Evolutionary conservation across 2,113 vertebrate genomes (phyloP).

Genomic region (Carettochelys insculpta): DNA sequence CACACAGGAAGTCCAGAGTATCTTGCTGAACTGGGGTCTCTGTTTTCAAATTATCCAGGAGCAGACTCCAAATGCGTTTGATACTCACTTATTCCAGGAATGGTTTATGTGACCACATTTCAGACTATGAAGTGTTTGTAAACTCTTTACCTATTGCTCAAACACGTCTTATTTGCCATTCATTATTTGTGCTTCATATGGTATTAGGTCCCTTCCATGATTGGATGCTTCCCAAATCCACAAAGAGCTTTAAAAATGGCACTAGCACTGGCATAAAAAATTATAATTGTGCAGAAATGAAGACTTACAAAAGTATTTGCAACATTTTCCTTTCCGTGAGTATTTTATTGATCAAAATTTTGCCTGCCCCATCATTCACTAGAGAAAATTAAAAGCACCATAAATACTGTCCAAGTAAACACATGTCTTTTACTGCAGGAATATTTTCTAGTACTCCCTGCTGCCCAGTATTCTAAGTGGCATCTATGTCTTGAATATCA

Average conservation of each 20-base stretch:
- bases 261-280: fast-evolving
- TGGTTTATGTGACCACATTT: not conserved
- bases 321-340: not conserved
- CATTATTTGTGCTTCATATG: not conserved
- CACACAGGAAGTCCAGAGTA: not conserved
- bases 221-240: not conserved
- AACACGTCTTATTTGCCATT: conserved; percentile 23
- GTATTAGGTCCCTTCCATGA: not conserved
- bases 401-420: conserved; percentile 53
- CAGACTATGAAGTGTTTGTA: conserved; percentile 17
- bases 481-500: conserved; percentile 46
- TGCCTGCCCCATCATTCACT: conserved; percentile 18
- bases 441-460: conserved; percentile 45
- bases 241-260: not conserved
- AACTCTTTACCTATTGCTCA: conserved; percentile 33
- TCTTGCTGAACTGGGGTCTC: not conserved
- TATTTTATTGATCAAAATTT: conserved; percentile 14
- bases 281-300: fast-evolving
- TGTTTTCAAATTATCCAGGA: conserved; percentile 22
- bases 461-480: conserved; percentile 48
- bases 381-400: conserved; percentile 1
- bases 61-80: conserved; percentile 8
- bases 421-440: conserved; percentile 53
- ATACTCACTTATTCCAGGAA: not conserved
- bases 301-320: not conserved